phyloP scores from a whole-genome alignment of 2,797 vertebrate genomes.

The Falco cherrug region DNA sequence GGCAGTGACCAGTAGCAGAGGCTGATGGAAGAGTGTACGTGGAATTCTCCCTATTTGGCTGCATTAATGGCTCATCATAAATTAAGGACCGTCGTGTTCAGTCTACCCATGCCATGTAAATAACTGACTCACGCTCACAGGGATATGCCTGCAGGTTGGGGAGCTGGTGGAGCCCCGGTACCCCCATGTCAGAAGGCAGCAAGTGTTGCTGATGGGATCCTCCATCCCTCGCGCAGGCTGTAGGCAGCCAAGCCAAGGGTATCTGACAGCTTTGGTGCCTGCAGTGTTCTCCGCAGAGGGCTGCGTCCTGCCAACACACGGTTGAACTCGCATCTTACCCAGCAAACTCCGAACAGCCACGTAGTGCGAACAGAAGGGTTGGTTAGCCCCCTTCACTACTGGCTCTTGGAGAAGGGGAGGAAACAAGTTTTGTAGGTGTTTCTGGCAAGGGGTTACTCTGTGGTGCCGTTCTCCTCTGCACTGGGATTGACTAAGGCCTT shows the following conservation, averaged over 20 bases:
- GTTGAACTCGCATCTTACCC: not conserved
- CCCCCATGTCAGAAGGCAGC: not conserved
- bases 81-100: rapidly evolving
- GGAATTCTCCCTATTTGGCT: not conserved
- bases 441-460: not conserved
- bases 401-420: no score
- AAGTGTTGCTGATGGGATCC: not conserved
- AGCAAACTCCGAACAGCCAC: not conserved
- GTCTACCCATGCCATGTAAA: no score
- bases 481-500: not conserved
- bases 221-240: rapidly evolving
- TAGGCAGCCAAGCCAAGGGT: not conserved
- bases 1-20: not conserved
- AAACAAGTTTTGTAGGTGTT: not conserved
- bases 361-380: not conserved
- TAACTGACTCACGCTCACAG: not conserved
- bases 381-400: not conserved
- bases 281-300: not conserved
- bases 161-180: not conserved
- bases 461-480: no score
- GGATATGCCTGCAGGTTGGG: not conserved
- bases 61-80: not conserved
- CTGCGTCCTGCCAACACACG: not conserved
- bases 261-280: rapidly evolving
- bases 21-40: not conserved